phyloP scores from a whole-genome alignment of 2,888 invertebrate species.

The Rapana venosa region DNA sequence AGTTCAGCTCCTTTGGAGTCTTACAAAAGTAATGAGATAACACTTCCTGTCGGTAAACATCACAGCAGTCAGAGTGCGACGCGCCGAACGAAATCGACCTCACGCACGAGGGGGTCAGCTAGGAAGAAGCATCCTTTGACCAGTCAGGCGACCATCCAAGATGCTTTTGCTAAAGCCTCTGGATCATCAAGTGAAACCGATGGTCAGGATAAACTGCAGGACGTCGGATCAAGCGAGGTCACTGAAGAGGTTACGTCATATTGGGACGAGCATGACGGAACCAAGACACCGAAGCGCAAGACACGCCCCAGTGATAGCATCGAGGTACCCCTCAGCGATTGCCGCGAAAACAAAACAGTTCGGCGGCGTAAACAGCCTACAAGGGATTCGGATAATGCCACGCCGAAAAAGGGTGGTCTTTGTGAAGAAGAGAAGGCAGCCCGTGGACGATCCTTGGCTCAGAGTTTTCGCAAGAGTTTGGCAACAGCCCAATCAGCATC shows the following conservation, averaged over 20 bases:
- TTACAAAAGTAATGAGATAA: neutral
- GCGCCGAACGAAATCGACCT: neutral
- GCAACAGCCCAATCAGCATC: neutral
- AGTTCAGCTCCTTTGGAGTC: neutral
- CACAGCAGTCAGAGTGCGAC: neutral
- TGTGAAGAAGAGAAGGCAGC: neutral
- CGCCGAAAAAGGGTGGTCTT: neutral
- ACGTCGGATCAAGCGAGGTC: neutral
- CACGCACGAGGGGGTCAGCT: neutral
- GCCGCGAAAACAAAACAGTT: neutral
- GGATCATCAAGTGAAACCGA: neutral
- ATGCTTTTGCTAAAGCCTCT: slow-evolving; percentile 26
- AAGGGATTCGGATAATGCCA: neutral
- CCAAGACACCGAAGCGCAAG: slow-evolving; percentile 30
- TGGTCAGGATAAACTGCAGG: neutral
- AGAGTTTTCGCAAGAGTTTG: slow-evolving; percentile 3
- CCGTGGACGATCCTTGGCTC: neutral
- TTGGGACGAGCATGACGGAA: slow-evolving; percentile 64
- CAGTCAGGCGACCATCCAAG: slow-evolving; percentile 25
- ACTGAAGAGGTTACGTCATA: slow-evolving; percentile 59
- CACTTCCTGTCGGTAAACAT: neutral
- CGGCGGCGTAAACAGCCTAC: neutral
- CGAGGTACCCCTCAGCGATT: neutral
- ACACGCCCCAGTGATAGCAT: slow-evolving; percentile 3
- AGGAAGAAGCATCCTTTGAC: neutral